Conservation (phyloP, 2,888 invertebrate species). For the Liopterus haemorrhoidalis region DNA sequence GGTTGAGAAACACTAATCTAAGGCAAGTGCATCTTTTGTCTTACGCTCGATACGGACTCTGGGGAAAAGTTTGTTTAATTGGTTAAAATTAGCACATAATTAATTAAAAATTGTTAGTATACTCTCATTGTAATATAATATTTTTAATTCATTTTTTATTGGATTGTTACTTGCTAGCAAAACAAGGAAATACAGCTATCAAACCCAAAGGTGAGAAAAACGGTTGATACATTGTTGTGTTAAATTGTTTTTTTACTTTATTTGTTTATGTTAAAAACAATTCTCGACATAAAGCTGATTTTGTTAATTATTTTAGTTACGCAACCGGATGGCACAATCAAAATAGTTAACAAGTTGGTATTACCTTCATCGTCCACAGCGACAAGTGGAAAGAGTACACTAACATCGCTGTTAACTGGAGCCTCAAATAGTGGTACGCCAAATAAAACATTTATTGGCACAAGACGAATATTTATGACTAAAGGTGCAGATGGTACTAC, state of each 20-base stretch:
- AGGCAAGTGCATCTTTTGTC: too few species aligned
- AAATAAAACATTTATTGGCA: conserved; percentile 60
- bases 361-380: conserved; percentile 52
- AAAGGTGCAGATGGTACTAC: conserved; percentile 66
- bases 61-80: too few species aligned
- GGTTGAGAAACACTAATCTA: too few species aligned
- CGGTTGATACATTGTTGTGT: not conserved
- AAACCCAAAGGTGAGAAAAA: conserved; percentile 44
- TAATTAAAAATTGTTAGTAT: too few species aligned
- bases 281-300: not conserved
- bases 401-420: conserved; percentile 60
- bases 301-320: conserved; percentile 43
- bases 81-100: too few species aligned
- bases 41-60: too few species aligned
- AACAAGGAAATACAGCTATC: conserved; percentile 43
- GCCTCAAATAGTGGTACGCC: conserved; percentile 52
- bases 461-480: conserved; percentile 67
- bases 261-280: not conserved
- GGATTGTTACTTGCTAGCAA: conserved; percentile 31
- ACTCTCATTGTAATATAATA: too few species aligned
- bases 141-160: not conserved
- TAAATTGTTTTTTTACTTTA: not conserved
- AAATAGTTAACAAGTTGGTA: conserved; percentile 60
- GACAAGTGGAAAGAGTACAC: conserved; percentile 55
- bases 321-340: conserved; percentile 57